Evolutionary conservation across 2,888 invertebrate species (phyloP).

Genomic region (Ashinkailepas kermadecensis): DNA sequence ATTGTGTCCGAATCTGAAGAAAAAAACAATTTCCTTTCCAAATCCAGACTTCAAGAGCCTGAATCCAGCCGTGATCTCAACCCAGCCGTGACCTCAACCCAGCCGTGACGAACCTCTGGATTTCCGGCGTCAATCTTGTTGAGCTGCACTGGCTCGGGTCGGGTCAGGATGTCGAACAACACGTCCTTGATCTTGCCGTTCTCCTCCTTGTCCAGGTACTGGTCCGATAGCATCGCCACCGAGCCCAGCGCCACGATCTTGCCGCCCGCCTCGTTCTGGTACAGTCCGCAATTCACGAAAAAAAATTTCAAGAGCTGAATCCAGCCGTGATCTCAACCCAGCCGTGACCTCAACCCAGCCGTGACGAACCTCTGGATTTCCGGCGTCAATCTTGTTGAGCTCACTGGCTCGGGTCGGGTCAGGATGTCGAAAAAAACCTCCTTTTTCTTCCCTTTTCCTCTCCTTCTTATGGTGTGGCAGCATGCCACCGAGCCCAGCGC

Average conservation of each 20-base stretch:
- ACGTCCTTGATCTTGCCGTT: conserved; percentile 84
- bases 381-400: conserved; percentile 75
- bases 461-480: conserved; percentile 88
- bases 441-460: conserved; percentile 74
- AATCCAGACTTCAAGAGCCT: too few species aligned
- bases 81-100: too few species aligned
- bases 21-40: too few species aligned
- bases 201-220: conserved; percentile 87
- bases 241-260: conserved; percentile 83
- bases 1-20: too few species aligned
- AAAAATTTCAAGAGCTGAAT: too few species aligned
- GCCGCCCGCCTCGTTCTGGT: conserved; percentile 43
- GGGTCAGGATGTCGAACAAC: conserved; percentile 69
- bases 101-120: conserved; percentile 60
- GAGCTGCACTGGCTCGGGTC: conserved; percentile 45
- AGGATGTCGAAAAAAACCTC: conserved; percentile 81
- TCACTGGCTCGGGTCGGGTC: conserved; percentile 44
- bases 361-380: conserved; percentile 74
- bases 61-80: too few species aligned
- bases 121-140: conserved; percentile 85
- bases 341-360: too few species aligned
- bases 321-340: too few species aligned
- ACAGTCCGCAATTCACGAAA: conserved; percentile 34
- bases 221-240: conserved; percentile 82
- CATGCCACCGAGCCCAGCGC: conserved; percentile 86